Conservation (phyloP, 2,888 invertebrate species). For the Drosophila prostipennis region DNA sequence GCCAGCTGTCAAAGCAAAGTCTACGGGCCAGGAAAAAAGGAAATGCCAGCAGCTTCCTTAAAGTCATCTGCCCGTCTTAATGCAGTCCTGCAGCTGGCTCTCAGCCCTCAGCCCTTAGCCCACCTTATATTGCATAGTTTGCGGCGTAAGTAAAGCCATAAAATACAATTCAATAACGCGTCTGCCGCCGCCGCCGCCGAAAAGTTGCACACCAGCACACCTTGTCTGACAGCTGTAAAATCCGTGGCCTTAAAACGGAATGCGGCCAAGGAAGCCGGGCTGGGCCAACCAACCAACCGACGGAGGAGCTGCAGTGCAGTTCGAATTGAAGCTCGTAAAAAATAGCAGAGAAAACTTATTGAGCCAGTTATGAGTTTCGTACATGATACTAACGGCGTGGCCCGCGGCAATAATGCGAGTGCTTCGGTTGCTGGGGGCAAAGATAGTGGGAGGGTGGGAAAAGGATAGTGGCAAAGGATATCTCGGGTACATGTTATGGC, state of each 20-base stretch:
- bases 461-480: slow-evolving; percentile 21
- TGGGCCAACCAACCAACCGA: slow-evolving; percentile 11
- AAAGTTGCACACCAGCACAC: slow-evolving; percentile 50
- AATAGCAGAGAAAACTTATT: slow-evolving; percentile 77
- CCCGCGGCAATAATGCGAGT: slow-evolving; percentile 66
- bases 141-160: slow-evolving; percentile 67
- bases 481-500: slow-evolving; percentile 63
- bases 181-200: slow-evolving; percentile 37
- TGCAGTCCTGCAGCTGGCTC: slow-evolving; percentile 18
- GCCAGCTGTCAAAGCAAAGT: slow-evolving; percentile 73
- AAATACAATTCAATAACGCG: slow-evolving; percentile 79
- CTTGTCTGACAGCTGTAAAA: slow-evolving; percentile 75
- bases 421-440: slow-evolving; percentile 24
- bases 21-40: slow-evolving; percentile 15
- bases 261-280: slow-evolving; percentile 8
- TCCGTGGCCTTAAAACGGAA: slow-evolving; percentile 71
- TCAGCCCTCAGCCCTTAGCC: slow-evolving; percentile 1
- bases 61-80: slow-evolving; percentile 40
- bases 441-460: no score
- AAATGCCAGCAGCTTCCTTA: slow-evolving; percentile 51
- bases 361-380: slow-evolving; percentile 79
- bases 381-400: slow-evolving; percentile 73
- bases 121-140: slow-evolving; percentile 65
- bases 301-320: slow-evolving; percentile 18
- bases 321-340: slow-evolving; percentile 66